Conservation (phyloP, 2,113 vertebrate species). For the Notothenia rossii region DNA sequence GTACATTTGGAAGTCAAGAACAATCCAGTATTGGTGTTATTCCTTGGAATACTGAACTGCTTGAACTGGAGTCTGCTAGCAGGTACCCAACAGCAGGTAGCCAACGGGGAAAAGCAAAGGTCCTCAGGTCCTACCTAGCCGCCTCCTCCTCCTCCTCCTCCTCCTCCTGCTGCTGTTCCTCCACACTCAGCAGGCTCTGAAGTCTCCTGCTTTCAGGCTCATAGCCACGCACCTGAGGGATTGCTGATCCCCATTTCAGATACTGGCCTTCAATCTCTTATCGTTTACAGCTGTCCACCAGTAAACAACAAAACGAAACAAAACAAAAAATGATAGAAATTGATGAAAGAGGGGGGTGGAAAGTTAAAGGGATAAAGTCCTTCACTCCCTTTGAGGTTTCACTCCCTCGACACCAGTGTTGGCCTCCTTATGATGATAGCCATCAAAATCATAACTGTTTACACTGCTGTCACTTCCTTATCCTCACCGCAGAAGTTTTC, state of each 20-base stretch:
- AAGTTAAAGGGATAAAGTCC: slow-evolving; percentile 67
- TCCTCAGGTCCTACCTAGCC: slow-evolving; percentile 11
- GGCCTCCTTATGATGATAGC: slow-evolving; percentile 68
- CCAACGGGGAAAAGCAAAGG: slow-evolving; percentile 32
- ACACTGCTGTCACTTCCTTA: slow-evolving; percentile 74
- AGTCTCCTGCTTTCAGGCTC: slow-evolving; percentile 77
- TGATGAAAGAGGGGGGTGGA: slow-evolving; percentile 62
- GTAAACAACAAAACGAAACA: slow-evolving; percentile 85
- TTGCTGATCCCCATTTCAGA: slow-evolving; percentile 87
- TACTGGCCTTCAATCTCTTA: slow-evolving; percentile 84
- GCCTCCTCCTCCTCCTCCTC: slow-evolving; percentile 40
- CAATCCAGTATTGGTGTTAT: background rate
- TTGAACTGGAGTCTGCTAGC: slow-evolving; percentile 8
- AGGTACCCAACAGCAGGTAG: slow-evolving; percentile 20
- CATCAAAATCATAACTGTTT: slow-evolving; percentile 83
- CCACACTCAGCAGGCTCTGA: slow-evolving; percentile 52
- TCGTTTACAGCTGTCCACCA: slow-evolving; percentile 86
- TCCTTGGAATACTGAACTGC: background rate
- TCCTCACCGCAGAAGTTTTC: slow-evolving; percentile 75
- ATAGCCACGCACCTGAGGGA: slow-evolving; percentile 82
- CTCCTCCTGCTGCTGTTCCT: slow-evolving; percentile 49
- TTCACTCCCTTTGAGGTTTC: slow-evolving; percentile 58
- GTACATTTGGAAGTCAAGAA: background rate
- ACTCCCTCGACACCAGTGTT: slow-evolving; percentile 48
- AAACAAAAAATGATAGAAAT: slow-evolving; percentile 81